phyloP scores from a whole-genome alignment of 2,797 vertebrate genomes.

The Caiman crocodilus region DNA sequence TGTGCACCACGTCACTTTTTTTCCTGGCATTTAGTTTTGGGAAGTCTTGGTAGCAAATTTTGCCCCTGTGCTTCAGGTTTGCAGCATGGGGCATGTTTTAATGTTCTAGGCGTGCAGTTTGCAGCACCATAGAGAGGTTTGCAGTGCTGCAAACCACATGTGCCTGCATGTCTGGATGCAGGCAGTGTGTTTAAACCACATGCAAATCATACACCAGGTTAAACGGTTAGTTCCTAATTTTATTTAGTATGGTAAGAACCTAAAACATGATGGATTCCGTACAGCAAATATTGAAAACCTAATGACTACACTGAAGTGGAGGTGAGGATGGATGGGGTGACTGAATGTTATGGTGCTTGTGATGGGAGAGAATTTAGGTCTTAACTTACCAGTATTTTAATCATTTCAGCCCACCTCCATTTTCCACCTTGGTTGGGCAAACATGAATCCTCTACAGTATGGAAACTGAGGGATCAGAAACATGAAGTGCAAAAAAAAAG shows the following conservation, averaged over 20 bases:
- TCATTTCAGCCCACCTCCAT: not conserved
- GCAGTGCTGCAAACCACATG: no score
- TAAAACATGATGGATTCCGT: conserved; percentile 19
- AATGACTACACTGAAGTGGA: not conserved
- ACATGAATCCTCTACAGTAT: not conserved
- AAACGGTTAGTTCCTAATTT: conserved; percentile 16
- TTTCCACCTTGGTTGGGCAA: not conserved
- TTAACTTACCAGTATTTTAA: not conserved
- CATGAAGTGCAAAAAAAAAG: not conserved
- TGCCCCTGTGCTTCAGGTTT: no score
- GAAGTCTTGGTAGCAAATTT: no score
- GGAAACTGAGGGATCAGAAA: not conserved
- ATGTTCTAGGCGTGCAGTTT: not conserved
- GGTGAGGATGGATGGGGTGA: not conserved
- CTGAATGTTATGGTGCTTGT: not conserved
- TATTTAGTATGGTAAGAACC: conserved; percentile 11
- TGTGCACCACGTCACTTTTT: no score
- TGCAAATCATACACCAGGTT: conserved; percentile 32
- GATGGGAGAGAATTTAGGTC: not conserved
- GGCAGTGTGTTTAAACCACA: conserved; percentile 5
- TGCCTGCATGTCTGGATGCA: not conserved
- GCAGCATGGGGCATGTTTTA: no score
- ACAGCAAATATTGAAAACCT: not conserved
- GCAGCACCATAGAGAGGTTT: not conserved
- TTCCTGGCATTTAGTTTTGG: no score